Base-by-base conservation (phyloP, 2,113 vertebrate species). In the Carettochelys insculpta region DNA sequence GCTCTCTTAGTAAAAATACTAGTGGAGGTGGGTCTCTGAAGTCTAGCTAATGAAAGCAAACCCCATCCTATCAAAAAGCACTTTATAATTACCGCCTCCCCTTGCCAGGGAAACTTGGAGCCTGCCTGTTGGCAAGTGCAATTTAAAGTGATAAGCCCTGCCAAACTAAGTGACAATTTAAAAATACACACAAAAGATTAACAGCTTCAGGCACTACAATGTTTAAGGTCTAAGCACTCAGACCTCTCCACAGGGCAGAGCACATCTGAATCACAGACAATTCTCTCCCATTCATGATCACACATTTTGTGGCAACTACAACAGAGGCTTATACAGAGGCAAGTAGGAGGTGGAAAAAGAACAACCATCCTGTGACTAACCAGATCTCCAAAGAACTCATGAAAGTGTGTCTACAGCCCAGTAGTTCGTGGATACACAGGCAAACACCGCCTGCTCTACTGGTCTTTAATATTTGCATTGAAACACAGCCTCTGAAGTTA, bases 1-100 rank as follows among this genome's bases (percentile, higher is more conserved):
- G 92, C 83, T 94, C 83, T 86, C 82, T 78, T 83, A 87, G 86
- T 92, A 88, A 94, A 96, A 97, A 94, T 85, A 89, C 45, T 58
- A 94, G 91, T 83, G 73, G 80, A 95, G 85, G 89, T 11, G 68
- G 92, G 82, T 52, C 47, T 80, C 48, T 25, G 43, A 68, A 93
- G 85, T 27, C 22, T 7, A 11, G 85, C 77, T 80, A 47, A 93
- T 95, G 92, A 94, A 91, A 91, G 90, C 86, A 80, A 96, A 94
- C 45, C 84, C 92, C 80, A 83, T 8, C 31, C 76, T 79, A 80
- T 45, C 82, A 77, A 75, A 86, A 94, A 92, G 56, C 31, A 90
- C 77, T 77, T 88, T 80, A 81, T 13, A 85, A 22, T 85, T 47
- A 65, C 80, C 79, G 48, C 75, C 80, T 85, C 81, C 51, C 47